Conservation (phyloP, 2,113 vertebrate species). For the Hiodon tergisus region DNA sequence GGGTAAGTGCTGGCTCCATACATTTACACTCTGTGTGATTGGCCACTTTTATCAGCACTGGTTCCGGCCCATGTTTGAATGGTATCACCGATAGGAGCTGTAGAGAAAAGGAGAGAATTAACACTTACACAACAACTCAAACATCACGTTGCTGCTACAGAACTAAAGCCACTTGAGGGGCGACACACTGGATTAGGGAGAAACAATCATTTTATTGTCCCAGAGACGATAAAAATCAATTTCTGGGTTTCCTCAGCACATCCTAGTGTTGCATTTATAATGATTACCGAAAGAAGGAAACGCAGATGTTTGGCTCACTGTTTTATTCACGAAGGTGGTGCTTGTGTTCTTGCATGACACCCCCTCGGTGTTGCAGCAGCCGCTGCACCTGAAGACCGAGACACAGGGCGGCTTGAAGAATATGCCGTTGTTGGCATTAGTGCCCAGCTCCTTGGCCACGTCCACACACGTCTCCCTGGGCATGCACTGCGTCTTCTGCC, state of each 20-base stretch:
- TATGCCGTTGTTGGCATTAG: slow-evolving; percentile 62
- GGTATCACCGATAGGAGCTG: slow-evolving; percentile 88
- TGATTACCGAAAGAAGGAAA: neutral
- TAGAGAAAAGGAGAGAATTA: slow-evolving; percentile 8
- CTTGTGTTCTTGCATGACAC: slow-evolving; percentile 83
- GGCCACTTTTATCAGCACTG: slow-evolving; percentile 82
- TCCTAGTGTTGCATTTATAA: neutral
- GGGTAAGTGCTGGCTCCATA: slow-evolving; percentile 65
- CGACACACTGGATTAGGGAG: no score
- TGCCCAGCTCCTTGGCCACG: slow-evolving; percentile 84
- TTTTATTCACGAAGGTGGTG: slow-evolving; percentile 83
- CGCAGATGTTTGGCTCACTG: slow-evolving; percentile 60
- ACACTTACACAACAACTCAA: slow-evolving; percentile 20
- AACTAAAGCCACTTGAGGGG: no score
- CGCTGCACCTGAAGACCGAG: slow-evolving; percentile 82
- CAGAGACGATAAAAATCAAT: no score
- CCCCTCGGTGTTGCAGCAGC: slow-evolving; percentile 92
- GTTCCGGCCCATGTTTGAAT: slow-evolving; percentile 82
- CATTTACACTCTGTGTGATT: slow-evolving; percentile 91
- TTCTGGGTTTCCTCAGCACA: no score
- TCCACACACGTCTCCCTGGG: slow-evolving; percentile 90
- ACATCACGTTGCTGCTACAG: slow-evolving; percentile 19
- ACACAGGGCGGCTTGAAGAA: slow-evolving; percentile 97
- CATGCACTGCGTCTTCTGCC: slow-evolving; percentile 90
- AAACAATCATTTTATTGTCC: no score